Conservation (phyloP, 2,888 invertebrate species). For the Eulithis prunata region DNA sequence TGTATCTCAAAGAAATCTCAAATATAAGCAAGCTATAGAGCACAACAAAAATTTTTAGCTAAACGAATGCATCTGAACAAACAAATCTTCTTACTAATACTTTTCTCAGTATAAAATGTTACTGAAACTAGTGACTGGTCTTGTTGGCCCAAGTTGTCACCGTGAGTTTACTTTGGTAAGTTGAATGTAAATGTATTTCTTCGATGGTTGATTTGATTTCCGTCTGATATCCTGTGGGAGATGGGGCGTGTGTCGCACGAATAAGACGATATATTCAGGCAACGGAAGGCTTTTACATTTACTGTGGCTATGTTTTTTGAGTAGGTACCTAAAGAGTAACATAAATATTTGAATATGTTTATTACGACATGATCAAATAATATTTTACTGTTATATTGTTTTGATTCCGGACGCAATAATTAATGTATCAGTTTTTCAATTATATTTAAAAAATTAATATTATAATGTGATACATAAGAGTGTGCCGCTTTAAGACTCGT, state of each 20-base stretch:
- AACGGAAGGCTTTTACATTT: slow-evolving; percentile 7
- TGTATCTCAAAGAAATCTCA: too few species aligned
- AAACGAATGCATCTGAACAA: too few species aligned
- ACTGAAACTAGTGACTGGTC: slow-evolving; percentile 2
- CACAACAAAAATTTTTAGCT: too few species aligned
- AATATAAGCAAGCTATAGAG: too few species aligned
- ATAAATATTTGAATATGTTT: background rate
- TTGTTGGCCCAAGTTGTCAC: slow-evolving; percentile 3
- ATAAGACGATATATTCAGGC: slow-evolving; percentile 16
- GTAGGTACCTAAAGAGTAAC: background rate
- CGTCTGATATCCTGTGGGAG: slow-evolving; percentile 28
- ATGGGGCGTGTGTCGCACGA: slow-evolving; percentile 16
- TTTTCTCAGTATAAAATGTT: background rate
- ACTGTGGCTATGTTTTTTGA: slow-evolving; percentile 2
- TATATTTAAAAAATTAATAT: too few species aligned
- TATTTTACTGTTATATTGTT: too few species aligned
- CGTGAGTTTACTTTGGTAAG: slow-evolving; percentile 13
- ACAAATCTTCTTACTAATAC: too few species aligned
- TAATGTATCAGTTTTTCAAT: too few species aligned
- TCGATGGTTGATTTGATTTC: slow-evolving; percentile 29
- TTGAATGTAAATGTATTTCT: slow-evolving; percentile 20
- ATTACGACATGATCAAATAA: background rate
- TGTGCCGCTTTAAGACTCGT: too few species aligned
- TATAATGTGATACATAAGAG: too few species aligned
- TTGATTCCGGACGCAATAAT: too few species aligned